Percentiles rank a stretch among this genome's conserved stretches.
These are phyloP conservation scores for Diorhabda elongata DNA, from an alignment of 1,140 invertebrate species.

Conservation along the genomic window DNA sequence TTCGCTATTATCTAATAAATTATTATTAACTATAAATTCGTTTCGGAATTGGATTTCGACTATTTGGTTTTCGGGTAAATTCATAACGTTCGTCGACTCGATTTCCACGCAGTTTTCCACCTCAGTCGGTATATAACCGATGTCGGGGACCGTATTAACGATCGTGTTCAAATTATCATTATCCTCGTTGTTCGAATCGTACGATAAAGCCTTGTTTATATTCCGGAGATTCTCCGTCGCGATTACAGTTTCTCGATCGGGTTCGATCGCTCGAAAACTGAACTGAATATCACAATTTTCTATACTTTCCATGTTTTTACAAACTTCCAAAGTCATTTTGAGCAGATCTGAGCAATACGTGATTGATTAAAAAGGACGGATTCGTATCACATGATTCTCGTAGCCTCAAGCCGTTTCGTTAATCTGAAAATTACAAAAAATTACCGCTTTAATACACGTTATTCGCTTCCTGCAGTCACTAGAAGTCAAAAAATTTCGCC, in stretches of 20 bases:
- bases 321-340: conserved; percentile 28
- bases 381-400: conserved; percentile 26
- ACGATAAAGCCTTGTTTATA: conserved; percentile 27
- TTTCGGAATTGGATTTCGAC: conserved; percentile 41
- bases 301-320: conserved; percentile 26
- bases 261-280: conserved; percentile 23
- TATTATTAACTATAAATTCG: conserved; percentile 39
- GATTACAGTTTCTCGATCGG: conserved; percentile 26
- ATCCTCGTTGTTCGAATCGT: conserved; percentile 13
- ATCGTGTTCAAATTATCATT: not conserved
- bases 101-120: conserved; percentile 42
- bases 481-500: too few relatives aligned
- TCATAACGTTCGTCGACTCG: conserved; percentile 36
- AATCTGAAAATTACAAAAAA: not conserved
- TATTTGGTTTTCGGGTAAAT: conserved; percentile 37
- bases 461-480: too few relatives aligned
- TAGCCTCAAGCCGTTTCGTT: not conserved
- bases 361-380: not conserved
- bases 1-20: conserved; percentile 20
- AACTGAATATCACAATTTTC: conserved; percentile 24
- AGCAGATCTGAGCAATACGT: conserved; percentile 26
- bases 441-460: not conserved
- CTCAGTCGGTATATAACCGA: conserved; percentile 32
- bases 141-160: not conserved
- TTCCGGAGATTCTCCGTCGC: conserved; percentile 25